A percentile compares a stretch with the other conserved stretches of the same genome.
These are phyloP conservation scores for Oryzias dopingdopingensis DNA, from an alignment of 2,797 vertebrate genomes.

Conservation along the genomic window DNA sequence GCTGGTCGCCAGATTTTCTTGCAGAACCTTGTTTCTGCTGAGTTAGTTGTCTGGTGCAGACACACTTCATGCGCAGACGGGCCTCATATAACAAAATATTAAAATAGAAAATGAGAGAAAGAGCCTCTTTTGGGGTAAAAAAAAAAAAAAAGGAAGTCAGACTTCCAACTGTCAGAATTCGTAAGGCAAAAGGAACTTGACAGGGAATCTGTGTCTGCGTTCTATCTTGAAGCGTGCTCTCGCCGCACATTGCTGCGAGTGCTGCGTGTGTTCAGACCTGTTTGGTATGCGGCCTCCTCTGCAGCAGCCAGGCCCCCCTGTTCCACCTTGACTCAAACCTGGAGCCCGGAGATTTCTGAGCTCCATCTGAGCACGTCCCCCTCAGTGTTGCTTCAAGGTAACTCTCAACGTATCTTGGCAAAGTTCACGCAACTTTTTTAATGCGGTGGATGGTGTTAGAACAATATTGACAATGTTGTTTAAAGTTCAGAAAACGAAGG, in stretches of 20 bases:
- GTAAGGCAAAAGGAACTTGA: slow-evolving; percentile 12
- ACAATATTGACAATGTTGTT: slow-evolving; percentile 10
- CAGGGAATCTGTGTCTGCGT: slow-evolving; percentile 18
- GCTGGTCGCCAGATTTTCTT: neutral
- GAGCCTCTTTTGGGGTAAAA: no score
- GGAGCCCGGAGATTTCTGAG: slow-evolving; percentile 28
- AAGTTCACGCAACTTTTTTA: slow-evolving; percentile 13
- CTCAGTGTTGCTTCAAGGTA: slow-evolving; percentile 3
- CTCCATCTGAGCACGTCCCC: slow-evolving; percentile 25
- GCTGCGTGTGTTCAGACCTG: slow-evolving; percentile 79
- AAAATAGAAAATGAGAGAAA: no score
- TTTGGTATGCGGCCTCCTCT: slow-evolving; percentile 74
- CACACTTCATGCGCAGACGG: no score
- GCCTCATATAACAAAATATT: no score
- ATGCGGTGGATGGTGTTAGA: slow-evolving; percentile 23
- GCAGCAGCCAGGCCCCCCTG: slow-evolving; percentile 45
- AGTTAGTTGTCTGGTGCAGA: neutral
- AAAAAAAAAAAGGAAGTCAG: no score
- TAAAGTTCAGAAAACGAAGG: slow-evolving; percentile 14
- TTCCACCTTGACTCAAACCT: slow-evolving; percentile 33
- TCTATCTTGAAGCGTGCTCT: slow-evolving; percentile 46
- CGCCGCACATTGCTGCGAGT: slow-evolving; percentile 52
- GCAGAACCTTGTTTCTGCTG: neutral
- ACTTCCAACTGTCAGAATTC: neutral
- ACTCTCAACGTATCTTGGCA: slow-evolving; percentile 26